phyloP scores from a whole-genome alignment of 1,140 invertebrate genomes.

The Carposina sasakii region DNA sequence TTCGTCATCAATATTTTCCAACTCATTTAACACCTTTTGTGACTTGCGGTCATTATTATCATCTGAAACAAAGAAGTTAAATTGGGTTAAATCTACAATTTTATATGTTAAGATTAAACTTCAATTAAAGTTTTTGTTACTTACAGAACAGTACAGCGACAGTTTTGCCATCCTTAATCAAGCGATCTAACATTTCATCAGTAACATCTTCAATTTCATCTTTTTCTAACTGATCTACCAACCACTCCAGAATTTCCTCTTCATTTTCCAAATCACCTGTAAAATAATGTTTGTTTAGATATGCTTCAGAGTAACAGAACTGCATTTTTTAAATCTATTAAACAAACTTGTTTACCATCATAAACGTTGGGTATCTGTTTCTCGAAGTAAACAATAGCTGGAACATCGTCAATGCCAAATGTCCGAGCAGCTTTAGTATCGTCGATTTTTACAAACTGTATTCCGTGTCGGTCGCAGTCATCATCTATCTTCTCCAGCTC shows the following conservation, averaged over 20 bases:
- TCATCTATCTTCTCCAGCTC: slow-evolving; percentile 95
- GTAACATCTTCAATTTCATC: slow-evolving; percentile 97
- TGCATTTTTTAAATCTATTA: neutral
- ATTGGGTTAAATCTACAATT: neutral
- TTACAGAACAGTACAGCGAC: slow-evolving; percentile 95
- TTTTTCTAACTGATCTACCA: slow-evolving; percentile 87
- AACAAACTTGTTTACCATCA: slow-evolving; percentile 75
- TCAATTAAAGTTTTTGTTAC: slow-evolving; percentile 42
- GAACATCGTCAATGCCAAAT: slow-evolving; percentile 89
- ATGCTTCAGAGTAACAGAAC: neutral
- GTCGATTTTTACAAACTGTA: slow-evolving; percentile 95
- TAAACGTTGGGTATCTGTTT: slow-evolving; percentile 94
- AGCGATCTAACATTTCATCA: slow-evolving; percentile 92
- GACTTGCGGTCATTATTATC: slow-evolving; percentile 93
- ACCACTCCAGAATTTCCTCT: slow-evolving; percentile 91
- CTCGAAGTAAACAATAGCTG: slow-evolving; percentile 93
- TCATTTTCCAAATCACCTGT: slow-evolving; percentile 91
- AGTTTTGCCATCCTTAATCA: slow-evolving; percentile 91
- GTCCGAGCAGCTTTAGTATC: slow-evolving; percentile 86
- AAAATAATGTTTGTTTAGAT: slow-evolving; percentile 13
- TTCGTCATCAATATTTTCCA: slow-evolving; percentile 97
- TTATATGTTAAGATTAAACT: slow-evolving; percentile 7
- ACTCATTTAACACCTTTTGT: slow-evolving; percentile 87
- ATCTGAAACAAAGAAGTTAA: slow-evolving; percentile 74
- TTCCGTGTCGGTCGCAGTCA: slow-evolving; percentile 92